These are phyloP conservation scores for Enteromius mattozi DNA, from an alignment of 2,797 vertebrate genomes.

Conservation along the genomic window DNA sequence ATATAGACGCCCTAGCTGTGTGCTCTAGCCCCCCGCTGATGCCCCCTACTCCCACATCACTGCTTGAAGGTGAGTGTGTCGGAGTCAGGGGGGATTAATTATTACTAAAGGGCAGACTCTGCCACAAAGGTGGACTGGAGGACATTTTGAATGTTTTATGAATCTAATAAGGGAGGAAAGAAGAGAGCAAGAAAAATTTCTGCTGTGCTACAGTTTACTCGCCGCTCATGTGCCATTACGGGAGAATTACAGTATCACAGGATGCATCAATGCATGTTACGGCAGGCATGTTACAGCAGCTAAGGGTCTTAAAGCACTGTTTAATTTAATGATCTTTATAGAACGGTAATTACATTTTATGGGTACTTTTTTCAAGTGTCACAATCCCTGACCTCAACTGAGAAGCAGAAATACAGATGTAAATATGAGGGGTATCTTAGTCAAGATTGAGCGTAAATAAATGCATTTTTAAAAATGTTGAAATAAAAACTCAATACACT, in stretches of 20 bases:
- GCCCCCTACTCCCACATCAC: slow-evolving; percentile 29
- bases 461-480: neutral
- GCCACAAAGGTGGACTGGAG: slow-evolving; percentile 63
- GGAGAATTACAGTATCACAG: slow-evolving; percentile 47
- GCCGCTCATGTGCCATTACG: slow-evolving; percentile 34
- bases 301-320: neutral
- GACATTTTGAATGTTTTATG: slow-evolving; percentile 73
- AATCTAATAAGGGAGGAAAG: slow-evolving; percentile 66
- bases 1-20: neutral
- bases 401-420: neutral
- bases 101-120: slow-evolving; percentile 72
- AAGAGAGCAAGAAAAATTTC: slow-evolving; percentile 34
- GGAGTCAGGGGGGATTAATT: slow-evolving; percentile 72
- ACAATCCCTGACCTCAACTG: neutral
- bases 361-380: neutral
- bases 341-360: neutral
- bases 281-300: neutral
- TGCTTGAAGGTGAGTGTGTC: slow-evolving; percentile 36
- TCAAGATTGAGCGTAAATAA: neutral
- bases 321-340: slow-evolving; percentile 9
- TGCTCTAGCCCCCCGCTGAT: slow-evolving; percentile 19
- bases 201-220: neutral
- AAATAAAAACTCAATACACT: neutral
- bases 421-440: neutral
- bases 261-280: slow-evolving; percentile 50